These are phyloP conservation scores for Epirrita christyi DNA, from an alignment of 2,888 invertebrate genomes.

Conservation along the genomic window DNA sequence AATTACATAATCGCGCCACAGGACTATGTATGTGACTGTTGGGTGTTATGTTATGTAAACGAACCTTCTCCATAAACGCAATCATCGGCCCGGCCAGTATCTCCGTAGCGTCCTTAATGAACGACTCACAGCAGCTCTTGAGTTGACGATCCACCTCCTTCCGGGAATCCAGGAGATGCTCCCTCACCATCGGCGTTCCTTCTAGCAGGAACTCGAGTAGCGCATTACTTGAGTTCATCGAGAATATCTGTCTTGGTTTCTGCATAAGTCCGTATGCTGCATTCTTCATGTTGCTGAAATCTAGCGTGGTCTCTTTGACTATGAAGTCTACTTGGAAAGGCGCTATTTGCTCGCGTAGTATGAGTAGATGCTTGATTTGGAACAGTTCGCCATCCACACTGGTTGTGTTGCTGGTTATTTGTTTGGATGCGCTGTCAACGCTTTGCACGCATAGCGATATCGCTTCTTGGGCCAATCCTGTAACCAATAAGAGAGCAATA, in stretches of 20 bases:
- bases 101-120: constrained; percentile 92
- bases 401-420: constrained; percentile 91
- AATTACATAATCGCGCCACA: no score
- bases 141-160: constrained; percentile 97
- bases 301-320: constrained; percentile 94
- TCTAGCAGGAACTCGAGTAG: constrained; percentile 96
- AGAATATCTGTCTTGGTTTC: constrained; percentile 94
- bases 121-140: constrained; percentile 94
- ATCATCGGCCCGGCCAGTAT: constrained; percentile 90
- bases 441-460: constrained; percentile 96
- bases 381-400: constrained; percentile 98
- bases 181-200: constrained; percentile 96
- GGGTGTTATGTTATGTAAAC: no score
- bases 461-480: constrained; percentile 94
- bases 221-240: constrained; percentile 94
- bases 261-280: constrained; percentile 91
- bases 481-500: neutral
- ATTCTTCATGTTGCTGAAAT: constrained; percentile 91
- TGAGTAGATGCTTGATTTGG: constrained; percentile 98
- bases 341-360: constrained; percentile 98
- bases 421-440: constrained; percentile 91
- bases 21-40: no score
- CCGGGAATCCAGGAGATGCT: constrained; percentile 96
- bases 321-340: constrained; percentile 98
- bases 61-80: constrained; percentile 90